Evolutionary conservation across 2,797 vertebrate species (phyloP).

Genomic region (Malurus splendens): DNA sequence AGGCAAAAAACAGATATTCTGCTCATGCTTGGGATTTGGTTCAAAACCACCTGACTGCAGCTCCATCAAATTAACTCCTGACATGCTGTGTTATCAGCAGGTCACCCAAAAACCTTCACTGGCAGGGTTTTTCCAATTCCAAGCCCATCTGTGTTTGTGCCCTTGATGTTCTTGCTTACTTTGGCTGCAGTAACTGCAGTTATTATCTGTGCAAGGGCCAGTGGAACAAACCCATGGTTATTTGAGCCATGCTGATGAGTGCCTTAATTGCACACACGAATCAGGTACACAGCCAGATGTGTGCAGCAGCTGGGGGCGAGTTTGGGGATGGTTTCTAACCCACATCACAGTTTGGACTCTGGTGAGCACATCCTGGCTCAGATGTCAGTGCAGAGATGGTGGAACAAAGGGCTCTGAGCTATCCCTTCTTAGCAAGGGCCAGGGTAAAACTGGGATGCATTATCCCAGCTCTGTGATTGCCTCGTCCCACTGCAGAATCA

Average conservation of each 20-base stretch:
- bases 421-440: background rate
- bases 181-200: background rate
- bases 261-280: background rate
- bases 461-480: conserved; percentile 28
- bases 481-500: conserved; percentile 20
- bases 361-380: background rate
- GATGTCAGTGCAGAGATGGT: background rate
- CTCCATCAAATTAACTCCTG: background rate
- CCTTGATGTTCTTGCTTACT: conserved; percentile 9
- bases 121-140: background rate
- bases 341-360: background rate
- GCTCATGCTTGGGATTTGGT: background rate
- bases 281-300: conserved; percentile 29
- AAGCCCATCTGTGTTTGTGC: background rate
- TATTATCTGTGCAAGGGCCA: background rate
- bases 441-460: conserved; percentile 45
- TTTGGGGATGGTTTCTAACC: background rate
- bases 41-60: background rate
- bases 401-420: conserved; percentile 38
- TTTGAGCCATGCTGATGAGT: background rate
- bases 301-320: background rate
- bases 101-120: background rate
- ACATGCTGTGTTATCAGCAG: background rate
- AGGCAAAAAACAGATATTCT: background rate
- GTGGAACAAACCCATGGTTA: background rate